Conservation (phyloP, 2,113 vertebrate species). For the Percopsis transmontana region DNA sequence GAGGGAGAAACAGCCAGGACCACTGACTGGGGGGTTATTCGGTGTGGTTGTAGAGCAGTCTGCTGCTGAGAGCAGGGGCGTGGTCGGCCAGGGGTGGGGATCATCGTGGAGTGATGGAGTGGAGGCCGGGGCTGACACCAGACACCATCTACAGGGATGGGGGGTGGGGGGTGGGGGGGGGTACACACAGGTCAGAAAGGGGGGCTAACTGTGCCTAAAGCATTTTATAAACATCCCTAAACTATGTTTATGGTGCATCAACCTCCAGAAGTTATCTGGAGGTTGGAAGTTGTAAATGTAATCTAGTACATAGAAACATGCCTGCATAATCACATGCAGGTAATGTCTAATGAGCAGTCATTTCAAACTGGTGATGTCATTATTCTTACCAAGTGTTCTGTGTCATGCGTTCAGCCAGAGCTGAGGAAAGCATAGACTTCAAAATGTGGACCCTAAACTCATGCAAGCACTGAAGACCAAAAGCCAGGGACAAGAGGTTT, state of each 20-base stretch:
- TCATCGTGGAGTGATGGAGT: slow-evolving; percentile 89
- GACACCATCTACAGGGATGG: slow-evolving; percentile 81
- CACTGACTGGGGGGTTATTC: background rate
- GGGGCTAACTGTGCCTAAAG: background rate
- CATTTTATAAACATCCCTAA: background rate
- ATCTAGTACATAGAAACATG: background rate
- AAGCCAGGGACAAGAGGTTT: background rate
- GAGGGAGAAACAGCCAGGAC: background rate
- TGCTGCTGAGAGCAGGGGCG: slow-evolving; percentile 37
- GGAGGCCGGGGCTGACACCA: slow-evolving; percentile 85
- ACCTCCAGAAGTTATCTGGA: too few species aligned
- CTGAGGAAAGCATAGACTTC: slow-evolving; percentile 11
- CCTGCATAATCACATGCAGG: background rate
- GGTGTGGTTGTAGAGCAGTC: slow-evolving; percentile 2
- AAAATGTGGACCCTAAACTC: slow-evolving; percentile 11
- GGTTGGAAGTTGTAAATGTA: background rate
- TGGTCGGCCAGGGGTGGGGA: slow-evolving; percentile 53
- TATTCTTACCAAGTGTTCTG: background rate
- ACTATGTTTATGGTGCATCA: too few species aligned
- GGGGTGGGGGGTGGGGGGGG: too few species aligned
- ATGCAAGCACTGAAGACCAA: slow-evolving; percentile 34
- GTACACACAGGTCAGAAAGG: slow-evolving; percentile 22
- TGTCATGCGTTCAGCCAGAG: slow-evolving; percentile 21
- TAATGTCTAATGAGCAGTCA: background rate
- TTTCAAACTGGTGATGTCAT: background rate